Base-by-base conservation (phyloP, 1,140 invertebrate genomes). In the Cydia amplana region DNA sequence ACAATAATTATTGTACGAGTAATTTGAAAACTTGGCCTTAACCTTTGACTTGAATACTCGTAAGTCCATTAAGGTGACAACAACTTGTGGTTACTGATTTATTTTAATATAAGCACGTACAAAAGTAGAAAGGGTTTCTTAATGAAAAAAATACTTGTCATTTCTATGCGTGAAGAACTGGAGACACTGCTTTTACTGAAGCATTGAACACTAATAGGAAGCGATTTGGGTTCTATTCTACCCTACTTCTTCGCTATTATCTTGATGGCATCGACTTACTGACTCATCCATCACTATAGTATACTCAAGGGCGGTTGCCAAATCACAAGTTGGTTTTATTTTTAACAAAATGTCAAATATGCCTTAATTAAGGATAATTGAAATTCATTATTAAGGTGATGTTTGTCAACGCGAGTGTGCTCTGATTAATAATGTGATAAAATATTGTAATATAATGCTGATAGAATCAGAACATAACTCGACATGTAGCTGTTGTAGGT, bases 1-100 rank as follows among this genome's bases (percentile, higher is more conserved):
- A 70, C 65, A 70, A 70, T 70, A 70, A 70, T 70, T 70, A 70
- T 43, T 43, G 65, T 70, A 70, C 32, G 36, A 36, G 65, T 40
- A 70, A 40, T 70, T 43, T 70, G 32, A 70, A 70, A 36, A 70
- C 16, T 70, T 18, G 65, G 18, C 65, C 65, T 70, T 40, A 18
- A 70, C 65, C 65, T 70, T 70, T 40, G 65, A 70, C 32, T 40
- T 40, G n/a, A n/a, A n/a, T n/a, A n/a, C n/a, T 70, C 36, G n/a
- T 67, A 40, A n/a, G 32, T 40, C 55, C 20, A 23, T 9, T 60
- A 60, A 60, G 20, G 18, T 10, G 9, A 60, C 9, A 60, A 0
- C 51, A 55, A 16, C 23, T 60, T 23, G 55, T n/a, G 20, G 46
- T 49, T 49, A 49, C 51, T 55, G 51, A 60, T 60, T 60, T 9